Evolutionary conservation across 2,113 vertebrate genomes (phyloP), one percentile per base, ranked within the genome.

Genomic region (Physeter macrocephalus): DNA sequence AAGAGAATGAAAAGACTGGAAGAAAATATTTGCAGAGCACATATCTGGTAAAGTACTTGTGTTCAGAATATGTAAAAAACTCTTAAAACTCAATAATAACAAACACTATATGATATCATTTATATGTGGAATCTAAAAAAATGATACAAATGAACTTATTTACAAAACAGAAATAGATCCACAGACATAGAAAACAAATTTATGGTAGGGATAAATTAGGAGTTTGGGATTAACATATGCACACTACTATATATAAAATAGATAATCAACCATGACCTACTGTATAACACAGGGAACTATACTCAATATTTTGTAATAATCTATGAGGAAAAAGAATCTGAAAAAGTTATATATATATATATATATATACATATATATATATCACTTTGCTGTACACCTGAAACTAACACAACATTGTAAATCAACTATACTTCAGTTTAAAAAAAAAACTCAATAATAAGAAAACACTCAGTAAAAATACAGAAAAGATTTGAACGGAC

Each of bases 391-490:
- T 29, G 71, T 8, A 17, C 25, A 43, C 43, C 29, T 6, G 29
- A 34, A 77, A 34, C 9, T 31, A 49, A 34, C 29, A 49, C 9
- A 6, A 3, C 72, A 31, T 5, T 31, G 15, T 34, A 49, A 18
- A 18, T 18, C 18, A 49, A 31, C 17, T 18, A 49, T 3, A 31
- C 43, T 75, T 49, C 72, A 20, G 8, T 31, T 75, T 29, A 43
- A 46, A 46, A 74, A 72, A n/a, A 49, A 88, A 71, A 59, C 52
- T 88, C 69, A 90, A 74, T n/a, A 90, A 72, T 90, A 93, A 82
- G 39, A 34, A 91, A 93, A 71, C 27, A 64, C 25, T 17, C 71
- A 80, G 66, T 84, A 75, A 90, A 67, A 57, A 46, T 41, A 52
- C 64, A n/a, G 52, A 90, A 66, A 77, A 61, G 7, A 71, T 64